A percentile compares a stretch with the other conserved stretches of the same genome.
phyloP scores from a whole-genome alignment of 2,888 invertebrate species.

The Callimorpha dominula region DNA sequence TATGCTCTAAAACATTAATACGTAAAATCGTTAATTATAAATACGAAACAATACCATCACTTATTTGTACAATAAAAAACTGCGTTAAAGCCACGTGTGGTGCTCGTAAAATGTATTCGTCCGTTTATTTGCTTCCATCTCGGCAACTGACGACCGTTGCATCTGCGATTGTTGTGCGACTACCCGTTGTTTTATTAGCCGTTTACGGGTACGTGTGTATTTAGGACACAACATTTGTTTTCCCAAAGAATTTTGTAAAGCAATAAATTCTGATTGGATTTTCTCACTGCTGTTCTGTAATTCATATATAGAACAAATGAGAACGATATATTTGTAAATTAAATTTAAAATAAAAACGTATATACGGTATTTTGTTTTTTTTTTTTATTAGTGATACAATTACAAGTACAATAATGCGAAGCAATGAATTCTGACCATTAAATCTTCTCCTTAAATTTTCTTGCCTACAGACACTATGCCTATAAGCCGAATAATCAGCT shows the following conservation, averaged over 20 bases:
- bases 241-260: background rate
- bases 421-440: no score
- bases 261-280: no score
- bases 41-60: constrained; percentile 50
- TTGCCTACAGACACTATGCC: no score
- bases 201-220: constrained; percentile 14
- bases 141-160: constrained; percentile 32
- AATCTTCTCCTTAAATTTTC: no score
- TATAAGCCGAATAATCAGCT: no score
- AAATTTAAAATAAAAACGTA: no score
- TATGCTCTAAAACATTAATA: background rate
- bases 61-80: constrained; percentile 47
- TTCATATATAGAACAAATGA: no score
- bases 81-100: constrained; percentile 46
- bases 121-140: constrained; percentile 54
- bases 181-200: constrained; percentile 16
- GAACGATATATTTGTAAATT: no score
- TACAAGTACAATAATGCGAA: no score
- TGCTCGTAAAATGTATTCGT: constrained; percentile 50
- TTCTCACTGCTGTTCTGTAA: no score
- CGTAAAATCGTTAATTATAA: constrained; percentile 39
- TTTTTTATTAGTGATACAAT: no score
- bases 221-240: background rate
- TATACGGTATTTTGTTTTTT: no score
- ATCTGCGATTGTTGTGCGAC: constrained; percentile 39